Evolutionary conservation across 2,888 invertebrate genomes (phyloP).

Genomic region (Cepaea hortensis): DNA sequence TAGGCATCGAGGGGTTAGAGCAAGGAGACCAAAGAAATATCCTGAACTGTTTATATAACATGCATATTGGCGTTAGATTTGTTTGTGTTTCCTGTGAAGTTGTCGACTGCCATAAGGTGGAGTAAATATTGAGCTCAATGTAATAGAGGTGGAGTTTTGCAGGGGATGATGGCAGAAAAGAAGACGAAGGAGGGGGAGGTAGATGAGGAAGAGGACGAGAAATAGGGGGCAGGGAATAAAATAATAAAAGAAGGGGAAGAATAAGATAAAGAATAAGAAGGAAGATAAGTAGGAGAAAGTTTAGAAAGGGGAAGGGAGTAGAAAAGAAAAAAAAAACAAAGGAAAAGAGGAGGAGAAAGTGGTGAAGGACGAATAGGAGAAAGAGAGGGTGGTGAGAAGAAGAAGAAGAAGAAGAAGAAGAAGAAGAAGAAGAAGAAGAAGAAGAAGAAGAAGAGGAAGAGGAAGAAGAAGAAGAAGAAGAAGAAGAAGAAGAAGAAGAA

Average conservation of each 20-base stretch:
- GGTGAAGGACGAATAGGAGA: not conserved
- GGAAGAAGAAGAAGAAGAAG: not conserved
- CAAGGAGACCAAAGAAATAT: too few relatives aligned
- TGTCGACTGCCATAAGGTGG: not conserved
- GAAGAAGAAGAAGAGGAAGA: not conserved
- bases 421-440: not conserved
- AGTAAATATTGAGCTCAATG: not conserved
- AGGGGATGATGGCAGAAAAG: not conserved
- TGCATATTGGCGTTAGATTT: too few relatives aligned
- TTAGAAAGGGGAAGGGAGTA: too few relatives aligned
- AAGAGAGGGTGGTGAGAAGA: not conserved
- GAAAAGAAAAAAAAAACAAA: not conserved
- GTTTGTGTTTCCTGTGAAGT: too few relatives aligned
- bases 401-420: not conserved
- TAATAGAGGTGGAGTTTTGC: too few relatives aligned
- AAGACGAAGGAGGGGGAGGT: not conserved
- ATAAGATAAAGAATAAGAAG: not conserved
- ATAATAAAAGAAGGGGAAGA: not conserved
- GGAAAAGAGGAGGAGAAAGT: not conserved
- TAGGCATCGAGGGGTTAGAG: too few relatives aligned
- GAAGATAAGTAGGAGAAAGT: not conserved
- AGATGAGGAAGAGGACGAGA: not conserved
- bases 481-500: not conserved
- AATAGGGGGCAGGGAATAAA: not conserved
- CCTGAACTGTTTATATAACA: too few relatives aligned